A percentile compares a stretch with the other conserved stretches of the same genome.
Evolutionary conservation across 2,888 invertebrate genomes (phyloP).

Genomic region (Alsophila aescularia): DNA sequence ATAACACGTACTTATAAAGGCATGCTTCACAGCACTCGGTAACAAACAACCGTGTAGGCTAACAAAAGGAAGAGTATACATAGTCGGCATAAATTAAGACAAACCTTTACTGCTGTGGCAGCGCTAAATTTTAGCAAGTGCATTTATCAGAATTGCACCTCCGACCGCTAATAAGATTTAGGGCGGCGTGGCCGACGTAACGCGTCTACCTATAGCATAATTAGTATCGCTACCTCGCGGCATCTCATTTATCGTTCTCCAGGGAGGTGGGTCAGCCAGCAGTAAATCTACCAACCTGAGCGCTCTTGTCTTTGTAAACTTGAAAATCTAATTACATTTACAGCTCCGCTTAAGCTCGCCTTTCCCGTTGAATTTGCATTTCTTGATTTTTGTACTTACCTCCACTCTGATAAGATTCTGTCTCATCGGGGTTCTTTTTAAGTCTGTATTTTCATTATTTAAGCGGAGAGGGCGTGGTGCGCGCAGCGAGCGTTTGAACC

Average conservation of each 20-base stretch:
- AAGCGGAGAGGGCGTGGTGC: slow-evolving; percentile 46
- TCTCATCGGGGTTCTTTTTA: slow-evolving; percentile 52
- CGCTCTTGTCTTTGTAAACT: slow-evolving; percentile 82
- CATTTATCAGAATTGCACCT: slow-evolving; percentile 71
- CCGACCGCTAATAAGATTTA: slow-evolving; percentile 75
- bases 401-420: slow-evolving; percentile 62
- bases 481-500: slow-evolving; percentile 61
- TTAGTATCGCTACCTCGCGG: slow-evolving; percentile 81
- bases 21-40: too few species aligned
- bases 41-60: slow-evolving; percentile 1
- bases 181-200: slow-evolving; percentile 59
- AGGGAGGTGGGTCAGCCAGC: slow-evolving; percentile 80
- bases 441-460: slow-evolving; percentile 51
- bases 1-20: too few species aligned
- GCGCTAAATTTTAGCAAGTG: slow-evolving; percentile 60
- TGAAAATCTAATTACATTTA: slow-evolving; percentile 84
- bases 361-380: slow-evolving; percentile 77
- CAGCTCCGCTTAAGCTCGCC: slow-evolving; percentile 76
- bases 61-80: slow-evolving; percentile 32
- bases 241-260: slow-evolving; percentile 81
- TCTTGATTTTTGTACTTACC: slow-evolving; percentile 69
- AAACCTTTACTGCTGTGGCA: slow-evolving; percentile 40
- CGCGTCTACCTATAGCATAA: slow-evolving; percentile 78
- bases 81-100: slow-evolving; percentile 44
- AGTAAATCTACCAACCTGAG: slow-evolving; percentile 83